Conservation (phyloP, 2,888 invertebrate species). For the Entomobrya multifasciata region DNA sequence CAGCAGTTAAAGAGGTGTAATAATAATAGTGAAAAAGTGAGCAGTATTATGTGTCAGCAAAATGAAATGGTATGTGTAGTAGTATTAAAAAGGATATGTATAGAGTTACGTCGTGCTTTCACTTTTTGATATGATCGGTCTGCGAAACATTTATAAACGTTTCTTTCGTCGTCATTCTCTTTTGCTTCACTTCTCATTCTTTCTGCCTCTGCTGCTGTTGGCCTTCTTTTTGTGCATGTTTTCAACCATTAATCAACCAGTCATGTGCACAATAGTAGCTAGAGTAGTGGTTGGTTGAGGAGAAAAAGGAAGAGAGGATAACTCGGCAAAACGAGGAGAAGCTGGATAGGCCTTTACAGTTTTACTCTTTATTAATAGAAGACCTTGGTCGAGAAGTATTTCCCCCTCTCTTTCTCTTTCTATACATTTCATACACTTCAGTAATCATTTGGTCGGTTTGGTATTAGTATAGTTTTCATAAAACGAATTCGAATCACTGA, state of each 20-base stretch:
- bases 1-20: constrained; percentile 28
- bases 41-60: constrained; percentile 28
- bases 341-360: constrained; percentile 31
- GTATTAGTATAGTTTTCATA: constrained; percentile 17
- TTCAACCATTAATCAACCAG: constrained; percentile 71
- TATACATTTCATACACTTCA: constrained; percentile 1
- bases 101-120: too few species aligned
- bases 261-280: constrained; percentile 58
- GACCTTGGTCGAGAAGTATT: constrained; percentile 21
- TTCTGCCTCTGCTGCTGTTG: not conserved
- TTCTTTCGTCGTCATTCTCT: not conserved
- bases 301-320: not conserved
- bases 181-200: not conserved
- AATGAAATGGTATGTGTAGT: constrained; percentile 29
- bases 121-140: not conserved
- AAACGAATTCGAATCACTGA: constrained; percentile 31
- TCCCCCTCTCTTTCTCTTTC: not conserved
- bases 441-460: constrained; percentile 33
- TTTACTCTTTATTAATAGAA: constrained; percentile 36
- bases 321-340: not conserved
- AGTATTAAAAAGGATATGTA: not conserved
- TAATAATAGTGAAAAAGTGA: constrained; percentile 33
- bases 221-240: constrained; percentile 54
- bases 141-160: not conserved
- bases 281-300: constrained; percentile 12